Evolutionary conservation across 2,797 vertebrate genomes (phyloP).

Genomic region (Diceros bicornis): DNA sequence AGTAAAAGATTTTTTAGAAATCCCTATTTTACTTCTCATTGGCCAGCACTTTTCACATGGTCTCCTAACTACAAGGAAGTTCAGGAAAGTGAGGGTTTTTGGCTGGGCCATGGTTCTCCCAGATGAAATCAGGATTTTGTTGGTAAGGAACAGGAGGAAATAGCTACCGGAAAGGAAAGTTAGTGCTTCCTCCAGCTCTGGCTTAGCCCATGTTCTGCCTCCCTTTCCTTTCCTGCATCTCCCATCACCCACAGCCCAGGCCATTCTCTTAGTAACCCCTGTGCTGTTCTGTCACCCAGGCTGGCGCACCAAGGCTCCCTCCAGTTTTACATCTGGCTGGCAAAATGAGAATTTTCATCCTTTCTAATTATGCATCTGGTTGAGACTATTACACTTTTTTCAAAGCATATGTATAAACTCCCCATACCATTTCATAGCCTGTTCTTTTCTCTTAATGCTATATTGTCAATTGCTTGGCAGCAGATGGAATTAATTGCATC

Average conservation of each 20-base stretch:
- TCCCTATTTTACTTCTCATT: background rate
- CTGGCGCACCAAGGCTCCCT: background rate
- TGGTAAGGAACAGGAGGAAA: background rate
- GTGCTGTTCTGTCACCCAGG: background rate
- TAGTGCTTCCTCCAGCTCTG: background rate
- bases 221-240: background rate
- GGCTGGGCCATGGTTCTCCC: background rate
- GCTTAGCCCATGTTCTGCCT: background rate
- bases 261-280: background rate
- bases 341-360: background rate
- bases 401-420: background rate
- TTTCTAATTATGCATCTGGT: background rate
- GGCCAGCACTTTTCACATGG: background rate
- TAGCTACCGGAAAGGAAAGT: background rate
- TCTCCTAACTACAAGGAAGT: background rate
- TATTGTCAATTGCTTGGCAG: background rate
- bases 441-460: background rate
- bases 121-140: slow-evolving; percentile 13
- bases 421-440: background rate
- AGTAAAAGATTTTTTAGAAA: background rate
- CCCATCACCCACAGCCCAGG: background rate
- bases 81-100: background rate
- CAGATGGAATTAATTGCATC: background rate
- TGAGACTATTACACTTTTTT: background rate
- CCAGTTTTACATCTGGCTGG: background rate